Evolutionary conservation across 2,888 invertebrate genomes (phyloP).

Genomic region (Hypena proboscidalis): DNA sequence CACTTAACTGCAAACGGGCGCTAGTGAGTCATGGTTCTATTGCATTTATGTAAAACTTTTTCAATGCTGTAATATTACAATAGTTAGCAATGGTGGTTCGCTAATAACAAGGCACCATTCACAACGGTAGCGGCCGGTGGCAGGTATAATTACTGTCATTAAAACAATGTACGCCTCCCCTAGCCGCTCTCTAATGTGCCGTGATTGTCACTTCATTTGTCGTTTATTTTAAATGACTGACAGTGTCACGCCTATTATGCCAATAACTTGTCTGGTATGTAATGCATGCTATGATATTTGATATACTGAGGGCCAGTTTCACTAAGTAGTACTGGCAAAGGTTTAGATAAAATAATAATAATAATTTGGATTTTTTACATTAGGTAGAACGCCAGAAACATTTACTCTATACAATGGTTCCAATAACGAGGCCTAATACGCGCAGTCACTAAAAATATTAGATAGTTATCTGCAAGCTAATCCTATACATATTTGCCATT

Average conservation of each 20-base stretch:
- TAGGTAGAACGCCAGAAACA: no score
- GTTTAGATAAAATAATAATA: no score
- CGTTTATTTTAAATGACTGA: constrained; percentile 66
- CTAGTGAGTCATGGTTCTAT: constrained; percentile 50
- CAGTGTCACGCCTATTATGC: constrained; percentile 42
- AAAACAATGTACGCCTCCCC: constrained; percentile 65
- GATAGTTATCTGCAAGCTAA: no score
- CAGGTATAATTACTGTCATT: constrained; percentile 73
- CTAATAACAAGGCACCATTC: constrained; percentile 54
- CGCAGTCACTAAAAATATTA: no score
- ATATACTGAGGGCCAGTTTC: no score
- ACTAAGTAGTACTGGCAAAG: no score
- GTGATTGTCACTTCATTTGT: constrained; percentile 72
- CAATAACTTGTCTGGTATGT: constrained; percentile 8
- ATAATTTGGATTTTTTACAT: no score
- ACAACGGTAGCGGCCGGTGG: constrained; percentile 50
- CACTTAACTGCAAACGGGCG: no score
- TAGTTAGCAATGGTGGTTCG: constrained; percentile 57
- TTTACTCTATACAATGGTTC: no score
- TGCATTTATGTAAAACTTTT: constrained; percentile 40
- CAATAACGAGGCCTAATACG: no score
- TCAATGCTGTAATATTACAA: constrained; percentile 47
- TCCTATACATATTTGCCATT: no score
- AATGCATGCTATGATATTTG: no score
- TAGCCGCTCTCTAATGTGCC: constrained; percentile 69